A percentile compares a stretch with the other conserved stretches of the same genome.
These are phyloP conservation scores for Pluvianellus socialis DNA, from an alignment of 2,113 vertebrate genomes.

Conservation along the genomic window DNA sequence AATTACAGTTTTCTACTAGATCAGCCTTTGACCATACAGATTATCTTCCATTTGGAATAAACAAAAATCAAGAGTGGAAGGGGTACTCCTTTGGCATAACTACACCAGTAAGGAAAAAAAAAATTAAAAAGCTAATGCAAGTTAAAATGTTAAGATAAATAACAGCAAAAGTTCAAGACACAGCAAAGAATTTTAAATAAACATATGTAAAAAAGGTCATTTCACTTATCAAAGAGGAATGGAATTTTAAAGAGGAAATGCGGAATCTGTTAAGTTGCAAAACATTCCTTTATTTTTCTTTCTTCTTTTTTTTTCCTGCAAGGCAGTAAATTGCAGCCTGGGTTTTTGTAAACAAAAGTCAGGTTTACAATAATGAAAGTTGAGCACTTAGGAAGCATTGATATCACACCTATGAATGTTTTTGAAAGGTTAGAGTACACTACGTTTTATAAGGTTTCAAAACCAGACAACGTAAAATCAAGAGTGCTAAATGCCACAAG, in stretches of 20 bases:
- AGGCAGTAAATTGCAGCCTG: neutral
- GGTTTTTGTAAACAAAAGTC: neutral
- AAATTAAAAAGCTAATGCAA: neutral
- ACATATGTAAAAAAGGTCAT: neutral
- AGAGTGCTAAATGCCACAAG: neutral
- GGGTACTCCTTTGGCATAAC: neutral
- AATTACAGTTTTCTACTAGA: neutral
- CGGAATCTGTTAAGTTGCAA: neutral
- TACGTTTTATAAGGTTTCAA: conserved; percentile 15
- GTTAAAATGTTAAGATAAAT: neutral
- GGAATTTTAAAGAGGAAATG: neutral
- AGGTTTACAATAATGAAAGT: neutral
- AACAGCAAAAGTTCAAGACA: neutral
- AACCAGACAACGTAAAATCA: conserved; percentile 22
- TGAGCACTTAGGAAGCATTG: neutral
- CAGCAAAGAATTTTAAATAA: neutral
- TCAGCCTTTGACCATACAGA: neutral
- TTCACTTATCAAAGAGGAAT: neutral
- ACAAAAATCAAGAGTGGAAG: neutral
- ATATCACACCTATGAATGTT: neutral
- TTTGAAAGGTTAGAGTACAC: conserved; percentile 18
- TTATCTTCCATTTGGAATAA: neutral
- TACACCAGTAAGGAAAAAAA: neutral
- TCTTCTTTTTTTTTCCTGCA: neutral
- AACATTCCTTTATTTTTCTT: neutral